Conservation (phyloP, 2,888 invertebrate species). For the Panzeria rudis region DNA sequence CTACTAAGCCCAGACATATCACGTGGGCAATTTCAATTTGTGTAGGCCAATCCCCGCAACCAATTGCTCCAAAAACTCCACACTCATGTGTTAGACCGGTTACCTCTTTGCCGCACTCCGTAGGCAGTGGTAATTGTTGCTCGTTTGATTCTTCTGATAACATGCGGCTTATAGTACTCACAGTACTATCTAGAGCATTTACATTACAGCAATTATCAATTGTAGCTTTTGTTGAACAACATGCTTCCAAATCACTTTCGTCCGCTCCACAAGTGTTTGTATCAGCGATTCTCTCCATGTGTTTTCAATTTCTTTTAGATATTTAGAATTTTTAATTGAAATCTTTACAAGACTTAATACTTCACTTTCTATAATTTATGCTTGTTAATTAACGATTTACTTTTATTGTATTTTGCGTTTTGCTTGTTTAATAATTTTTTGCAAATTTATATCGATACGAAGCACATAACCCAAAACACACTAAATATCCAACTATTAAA, state of each 20-base stretch:
- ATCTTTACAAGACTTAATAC: not conserved
- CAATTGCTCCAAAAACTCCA: slow-evolving; percentile 97
- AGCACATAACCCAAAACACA: slow-evolving; percentile 32
- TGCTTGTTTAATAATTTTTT: slow-evolving; percentile 31
- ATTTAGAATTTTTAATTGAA: slow-evolving; percentile 22
- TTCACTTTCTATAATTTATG: not conserved
- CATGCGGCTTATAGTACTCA: slow-evolving; percentile 69
- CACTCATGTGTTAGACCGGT: slow-evolving; percentile 94
- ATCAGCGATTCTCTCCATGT: slow-evolving; percentile 62
- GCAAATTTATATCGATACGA: slow-evolving; percentile 13
- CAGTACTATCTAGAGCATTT: slow-evolving; percentile 58
- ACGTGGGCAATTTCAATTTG: slow-evolving; percentile 95
- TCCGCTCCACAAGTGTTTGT: slow-evolving; percentile 58
- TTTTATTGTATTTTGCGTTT: not conserved
- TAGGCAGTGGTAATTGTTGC: slow-evolving; percentile 15
- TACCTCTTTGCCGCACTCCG: slow-evolving; percentile 61
- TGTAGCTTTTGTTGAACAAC: slow-evolving; percentile 67
- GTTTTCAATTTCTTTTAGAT: slow-evolving; percentile 20
- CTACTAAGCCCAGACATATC: slow-evolving; percentile 95
- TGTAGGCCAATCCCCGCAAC: slow-evolving; percentile 95
- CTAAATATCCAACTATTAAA: slow-evolving; percentile 35
- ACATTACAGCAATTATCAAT: slow-evolving; percentile 67
- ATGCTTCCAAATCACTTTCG: slow-evolving; percentile 50
- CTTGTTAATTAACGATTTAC: too few species aligned
- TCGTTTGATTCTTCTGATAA: slow-evolving; percentile 61